Base-by-base conservation (phyloP, 2,888 invertebrate genomes). In the Brachycybe producta region DNA sequence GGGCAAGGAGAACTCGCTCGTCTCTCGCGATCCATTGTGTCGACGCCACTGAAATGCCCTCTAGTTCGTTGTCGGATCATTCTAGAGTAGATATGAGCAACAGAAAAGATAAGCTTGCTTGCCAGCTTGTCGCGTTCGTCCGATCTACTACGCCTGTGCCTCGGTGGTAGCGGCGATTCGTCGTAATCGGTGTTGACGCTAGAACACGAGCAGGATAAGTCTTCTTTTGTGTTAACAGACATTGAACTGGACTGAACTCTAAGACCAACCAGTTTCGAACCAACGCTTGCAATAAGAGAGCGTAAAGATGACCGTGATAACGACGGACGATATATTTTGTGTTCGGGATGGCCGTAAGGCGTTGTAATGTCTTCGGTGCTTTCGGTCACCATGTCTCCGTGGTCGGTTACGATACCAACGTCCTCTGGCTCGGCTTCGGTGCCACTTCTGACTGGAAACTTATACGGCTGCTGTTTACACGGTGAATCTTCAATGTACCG, bases 281-380 rank as follows among this genome's bases (percentile, higher is more conserved):
- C 56, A 53, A 64, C 63, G 48, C 60, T 62, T 21, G 60, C 56
- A 34, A 65, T 57, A 44, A 64, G 57, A 46, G 59, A 60, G 41
- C 61, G 61, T 49, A 65, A 57, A 23, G 64, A 62, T 49, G 62
- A 62, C 54, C 61, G 61, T 17, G 63, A 62, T 21, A 75, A 74
- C 40, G 79, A 77, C 55, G 81, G 75, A 8, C 57, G 55, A 61
- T 83, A 83, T 58, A 84, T 83, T 67, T 80, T 83, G 64, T 84
- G 82, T 61, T 84, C 83, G 0, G 84, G 84, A 61, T 84, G 83
- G 71, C 76, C 51, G 69, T 73, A 35, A 71, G 76, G 36, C 66
- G 69, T 55, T 70, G 52, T 28, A 17, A 59, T 53, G 39, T 57
- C 58, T 40, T 73, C 55, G 72, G 70, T 56, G 69, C 75, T 56